These are phyloP conservation scores for Lasioglossum marginatum DNA, from an alignment of 2,888 invertebrate genomes.

Conservation along the genomic window DNA sequence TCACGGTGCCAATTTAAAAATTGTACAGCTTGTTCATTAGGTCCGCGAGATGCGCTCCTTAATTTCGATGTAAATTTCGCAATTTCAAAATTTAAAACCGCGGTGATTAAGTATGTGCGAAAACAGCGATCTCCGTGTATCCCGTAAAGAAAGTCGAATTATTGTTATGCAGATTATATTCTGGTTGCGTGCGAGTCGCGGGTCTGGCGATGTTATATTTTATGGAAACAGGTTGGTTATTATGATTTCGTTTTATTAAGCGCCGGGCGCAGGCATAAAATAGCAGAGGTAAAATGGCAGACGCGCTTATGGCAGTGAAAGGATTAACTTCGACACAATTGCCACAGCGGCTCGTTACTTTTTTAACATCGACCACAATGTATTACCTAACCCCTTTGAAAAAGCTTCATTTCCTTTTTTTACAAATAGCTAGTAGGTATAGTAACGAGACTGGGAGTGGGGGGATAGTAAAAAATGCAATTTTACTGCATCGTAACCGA, in stretches of 20 bases:
- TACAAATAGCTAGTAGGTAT: neutral
- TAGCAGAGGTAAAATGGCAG: neutral
- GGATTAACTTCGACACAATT: conserved; percentile 2
- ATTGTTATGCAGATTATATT: conserved; percentile 8
- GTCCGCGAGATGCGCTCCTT: neutral
- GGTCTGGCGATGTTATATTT: neutral
- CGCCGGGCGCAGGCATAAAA: neutral
- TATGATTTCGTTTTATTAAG: conserved; percentile 19
- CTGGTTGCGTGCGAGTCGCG: neutral
- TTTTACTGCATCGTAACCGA: neutral
- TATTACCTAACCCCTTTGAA: neutral
- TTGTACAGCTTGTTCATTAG: neutral
- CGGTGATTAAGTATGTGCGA: neutral
- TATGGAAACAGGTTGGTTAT: neutral
- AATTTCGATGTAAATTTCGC: neutral
- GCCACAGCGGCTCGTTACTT: neutral
- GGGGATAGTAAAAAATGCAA: neutral
- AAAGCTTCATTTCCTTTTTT: neutral
- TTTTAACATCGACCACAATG: neutral
- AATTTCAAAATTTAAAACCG: neutral
- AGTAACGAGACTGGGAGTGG: neutral
- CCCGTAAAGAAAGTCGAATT: neutral
- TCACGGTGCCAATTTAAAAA: neutral
- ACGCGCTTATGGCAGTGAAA: neutral
- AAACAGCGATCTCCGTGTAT: neutral